Evolutionary conservation across 2,113 vertebrate genomes (phyloP), one percentile per base, ranked within the genome.

Genomic region (Pandion haliaetus): DNA sequence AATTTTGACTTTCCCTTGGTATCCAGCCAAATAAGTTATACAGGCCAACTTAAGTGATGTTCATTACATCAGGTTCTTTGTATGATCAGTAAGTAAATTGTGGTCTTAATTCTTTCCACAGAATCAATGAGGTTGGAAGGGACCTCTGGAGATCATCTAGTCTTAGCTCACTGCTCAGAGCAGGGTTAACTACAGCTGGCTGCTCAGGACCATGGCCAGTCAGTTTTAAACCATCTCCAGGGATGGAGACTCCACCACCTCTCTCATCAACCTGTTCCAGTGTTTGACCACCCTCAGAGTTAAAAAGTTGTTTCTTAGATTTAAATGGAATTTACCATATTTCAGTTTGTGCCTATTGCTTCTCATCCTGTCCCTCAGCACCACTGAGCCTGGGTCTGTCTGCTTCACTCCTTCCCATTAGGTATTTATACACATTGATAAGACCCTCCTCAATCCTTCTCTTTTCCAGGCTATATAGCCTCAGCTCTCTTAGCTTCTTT

Each of bases 401-500:
- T 20, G n/a, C 40, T 72, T 58, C n/a, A 49, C 17, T 65, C 47
- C 14, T 58, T 74, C 21, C 26, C 21, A 17, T 55, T 57, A 47
- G 23, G 49, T 57, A 50, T 42, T 47, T 65, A 52, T 44, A 59
- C 31, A 58, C 44, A 52, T 26, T 61, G 20, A 52, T 52, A 88
- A 72, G 31, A 21, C 10, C 5, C 12, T 1, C 13, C 17, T 63
- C 1, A 0, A 36, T 42, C 42, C 21, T 76, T 59, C 44, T 73
- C 38, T 54, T 83, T 25, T 63, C 42, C n/a, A 57, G 42, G 25
- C 10, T 16, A 21, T 29, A 31, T 25, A 47, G 28, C 29, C 34
- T 49, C 65, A 57, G 25, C 9, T 47, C 47, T 52, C 25, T 32
- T 65, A 90, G n/a, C 17, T 31, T 77, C 25, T 72, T 16, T 47